phyloP scores from a whole-genome alignment of 2,113 vertebrate species.

The Scomber scombrus region DNA sequence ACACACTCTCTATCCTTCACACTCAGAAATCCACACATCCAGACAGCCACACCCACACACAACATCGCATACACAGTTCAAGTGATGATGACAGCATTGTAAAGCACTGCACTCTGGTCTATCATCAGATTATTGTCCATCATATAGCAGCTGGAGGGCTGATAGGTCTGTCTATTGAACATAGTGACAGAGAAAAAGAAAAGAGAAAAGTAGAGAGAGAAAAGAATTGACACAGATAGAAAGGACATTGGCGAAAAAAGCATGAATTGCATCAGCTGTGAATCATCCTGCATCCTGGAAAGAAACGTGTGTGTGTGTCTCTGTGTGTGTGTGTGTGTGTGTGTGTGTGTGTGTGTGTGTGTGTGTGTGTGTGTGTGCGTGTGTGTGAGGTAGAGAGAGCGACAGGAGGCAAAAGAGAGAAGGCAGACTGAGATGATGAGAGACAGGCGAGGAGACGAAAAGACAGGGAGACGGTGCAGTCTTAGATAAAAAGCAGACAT shows the following conservation, averaged over 20 bases:
- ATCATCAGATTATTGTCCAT: slow-evolving; percentile 46
- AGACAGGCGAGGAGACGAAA: slow-evolving; percentile 7
- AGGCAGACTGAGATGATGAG: slow-evolving; percentile 23
- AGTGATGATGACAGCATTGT: slow-evolving; percentile 7
- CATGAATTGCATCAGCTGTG: slow-evolving; percentile 35
- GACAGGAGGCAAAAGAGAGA: background rate
- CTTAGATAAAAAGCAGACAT: slow-evolving; percentile 22
- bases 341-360: no score
- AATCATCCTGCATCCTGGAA: slow-evolving; percentile 43
- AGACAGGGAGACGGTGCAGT: background rate
- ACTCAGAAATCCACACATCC: background rate
- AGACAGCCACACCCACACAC: background rate
- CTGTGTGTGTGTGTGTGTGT: no score
- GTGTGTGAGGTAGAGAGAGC: background rate
- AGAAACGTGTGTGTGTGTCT: background rate
- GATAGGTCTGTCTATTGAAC: slow-evolving; percentile 15
- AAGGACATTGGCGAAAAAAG: slow-evolving; percentile 28
- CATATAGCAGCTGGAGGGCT: slow-evolving; percentile 14
- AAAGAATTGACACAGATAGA: slow-evolving; percentile 13
- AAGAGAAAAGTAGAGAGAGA: background rate
- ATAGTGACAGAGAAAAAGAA: background rate
- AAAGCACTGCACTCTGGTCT: slow-evolving; percentile 16
- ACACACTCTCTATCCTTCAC: background rate
- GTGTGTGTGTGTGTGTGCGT: background rate
- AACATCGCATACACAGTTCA: background rate